phyloP scores from a whole-genome alignment of 1,140 invertebrate species.

The Sitobion miscanthi region DNA sequence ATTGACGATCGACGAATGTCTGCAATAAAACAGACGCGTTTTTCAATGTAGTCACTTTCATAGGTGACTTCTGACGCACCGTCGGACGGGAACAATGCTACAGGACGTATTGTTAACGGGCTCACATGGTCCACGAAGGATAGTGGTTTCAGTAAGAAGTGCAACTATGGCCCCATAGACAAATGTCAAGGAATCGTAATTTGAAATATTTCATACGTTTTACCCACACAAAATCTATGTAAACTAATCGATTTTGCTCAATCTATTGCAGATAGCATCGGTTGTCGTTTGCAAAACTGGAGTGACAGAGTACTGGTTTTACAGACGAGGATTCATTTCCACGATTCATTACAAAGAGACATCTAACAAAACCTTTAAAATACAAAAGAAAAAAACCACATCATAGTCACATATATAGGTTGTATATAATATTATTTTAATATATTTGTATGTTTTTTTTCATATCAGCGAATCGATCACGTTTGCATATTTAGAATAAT shows the following conservation, averaged over 20 bases:
- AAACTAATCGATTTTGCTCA: not conserved
- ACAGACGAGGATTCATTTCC: not conserved
- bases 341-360: not conserved
- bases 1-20: not conserved
- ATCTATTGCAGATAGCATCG: not conserved
- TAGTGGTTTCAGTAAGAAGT: not conserved
- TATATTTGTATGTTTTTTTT: no score
- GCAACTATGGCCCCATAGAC: not conserved
- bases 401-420: no score
- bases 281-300: not conserved
- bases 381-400: not conserved
- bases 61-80: not conserved
- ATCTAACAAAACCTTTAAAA: not conserved
- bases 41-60: not conserved
- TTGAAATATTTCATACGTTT: not conserved
- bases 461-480: not conserved
- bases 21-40: not conserved
- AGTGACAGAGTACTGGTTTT: not conserved
- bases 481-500: not conserved
- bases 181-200: constrained; percentile 8
- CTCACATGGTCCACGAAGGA: not conserved
- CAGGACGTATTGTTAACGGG: not conserved
- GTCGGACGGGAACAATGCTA: not conserved
- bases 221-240: not conserved
- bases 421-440: no score